Base-by-base conservation (phyloP, 2,888 invertebrate genomes). In the Pristionchus entomophagus region DNA sequence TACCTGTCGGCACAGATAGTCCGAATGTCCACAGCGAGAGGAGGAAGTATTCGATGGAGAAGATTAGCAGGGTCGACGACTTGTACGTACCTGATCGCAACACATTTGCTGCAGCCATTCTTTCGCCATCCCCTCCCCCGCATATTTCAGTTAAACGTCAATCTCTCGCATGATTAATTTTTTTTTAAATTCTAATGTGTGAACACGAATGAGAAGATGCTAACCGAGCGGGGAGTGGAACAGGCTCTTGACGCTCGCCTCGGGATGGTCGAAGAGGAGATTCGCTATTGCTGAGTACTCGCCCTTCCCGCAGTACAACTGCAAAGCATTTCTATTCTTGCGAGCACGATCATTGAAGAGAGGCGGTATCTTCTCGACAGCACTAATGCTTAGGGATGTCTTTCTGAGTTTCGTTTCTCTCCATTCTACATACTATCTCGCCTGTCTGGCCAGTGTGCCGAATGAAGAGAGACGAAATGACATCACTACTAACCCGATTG, bases 241-340 rank as follows among this genome's bases (percentile, higher is more conserved):
- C 45, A 99, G 95, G 14, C 97, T 96, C 41, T 96, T 96, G 0
- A 99, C 98, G 29, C 97, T 97, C 8, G 97, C 96, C 94, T 99
- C 99, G 0, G 99, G 99, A 5, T 98, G 98, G 95, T 98, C 97
- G 94, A 99, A 97, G 96, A 99, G 98, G 86, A 99, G 95, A 38
- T 97, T 96, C 0, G 97, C 98, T 62, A 97, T 95, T 0, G 97
- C 96, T 94, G 97, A 98, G 94, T 97, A 98, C 94, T 98, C 96
- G 2, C 97, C 98, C 93, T 97, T 97, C 4, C 96, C 95, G 94
- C 99, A 99, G 94, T 96, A 97, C 93, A 98, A 95, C 96, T 97
- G 94, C 17, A 84, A n/a, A n/a, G n/a, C n/a, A n/a, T n/a, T n/a
- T n/a, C n/a, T n/a, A n/a, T n/a, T n/a, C n/a, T n/a, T n/a, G n/a